These are phyloP conservation scores for Coracias cyanogaster DNA, from an alignment of 2,797 vertebrate genomes.

Conservation along the genomic window DNA sequence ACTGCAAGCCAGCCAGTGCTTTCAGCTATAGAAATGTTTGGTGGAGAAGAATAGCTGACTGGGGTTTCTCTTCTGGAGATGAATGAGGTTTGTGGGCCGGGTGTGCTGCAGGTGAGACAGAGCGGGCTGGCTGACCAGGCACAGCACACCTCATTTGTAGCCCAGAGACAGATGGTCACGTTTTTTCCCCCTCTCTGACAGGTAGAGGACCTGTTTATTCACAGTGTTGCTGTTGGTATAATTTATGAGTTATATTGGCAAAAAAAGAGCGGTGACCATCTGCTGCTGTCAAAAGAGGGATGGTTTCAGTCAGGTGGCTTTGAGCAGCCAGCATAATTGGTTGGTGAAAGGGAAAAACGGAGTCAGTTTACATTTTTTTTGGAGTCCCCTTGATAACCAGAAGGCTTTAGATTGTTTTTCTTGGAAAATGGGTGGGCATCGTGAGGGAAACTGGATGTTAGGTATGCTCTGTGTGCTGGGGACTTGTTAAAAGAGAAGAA, in stretches of 20 bases:
- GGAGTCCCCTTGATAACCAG: neutral
- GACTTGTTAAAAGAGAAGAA: slow-evolving; percentile 20
- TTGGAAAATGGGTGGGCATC: neutral
- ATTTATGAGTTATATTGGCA: neutral
- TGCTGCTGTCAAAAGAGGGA: neutral
- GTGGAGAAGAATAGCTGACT: neutral
- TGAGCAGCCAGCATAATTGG: neutral
- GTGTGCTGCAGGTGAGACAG: neutral
- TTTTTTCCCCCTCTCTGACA: neutral
- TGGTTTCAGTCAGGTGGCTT: neutral
- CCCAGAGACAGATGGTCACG: neutral
- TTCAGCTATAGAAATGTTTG: neutral
- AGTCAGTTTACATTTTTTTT: neutral
- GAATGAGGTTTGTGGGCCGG: neutral
- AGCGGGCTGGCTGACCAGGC: neutral
- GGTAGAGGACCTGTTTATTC: neutral
- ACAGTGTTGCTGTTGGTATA: neutral
- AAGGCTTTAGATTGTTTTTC: slow-evolving; percentile 1
- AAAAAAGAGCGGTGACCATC: neutral
- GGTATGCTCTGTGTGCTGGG: neutral
- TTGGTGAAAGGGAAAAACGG: neutral
- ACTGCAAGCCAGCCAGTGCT: neutral
- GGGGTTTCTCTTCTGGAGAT: neutral
- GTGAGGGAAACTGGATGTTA: neutral
- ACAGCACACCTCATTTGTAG: neutral